Base-by-base conservation (phyloP, 2,888 invertebrate genomes). In the Zootermopsis nevadensis region DNA sequence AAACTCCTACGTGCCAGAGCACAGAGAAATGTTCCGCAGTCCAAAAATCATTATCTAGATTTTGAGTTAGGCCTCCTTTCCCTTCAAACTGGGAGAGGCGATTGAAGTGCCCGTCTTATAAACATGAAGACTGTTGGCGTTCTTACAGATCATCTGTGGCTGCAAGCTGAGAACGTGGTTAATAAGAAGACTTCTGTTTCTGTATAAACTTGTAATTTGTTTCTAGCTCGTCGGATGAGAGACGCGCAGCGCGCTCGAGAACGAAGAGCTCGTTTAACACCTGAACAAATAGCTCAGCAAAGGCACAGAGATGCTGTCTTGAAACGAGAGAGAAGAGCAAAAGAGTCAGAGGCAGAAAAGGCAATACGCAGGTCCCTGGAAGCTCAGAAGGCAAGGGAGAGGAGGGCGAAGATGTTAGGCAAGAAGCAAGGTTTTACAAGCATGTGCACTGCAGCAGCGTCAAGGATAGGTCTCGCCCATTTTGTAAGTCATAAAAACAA, bases 281-380 rank as follows among this genome's bases (percentile, higher is more conserved):
- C 69, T 31, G 69, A 69, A 69, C 69, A 69, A 22, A 69, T 69
- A 19, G 69, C 69, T 19, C 69, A 19, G 4, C 69, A 69, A 69
- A 69, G 69, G 22, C 69, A 31, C 15, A 31, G 69, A 69, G 69
- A 69, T 69, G 69, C 69, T 31, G 27, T 69, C 15, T 31, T 69
- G 33, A 69, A 69, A 69, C 69, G 69, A 33, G 31, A 33, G 33
- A 69, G 33, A 69, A 69, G 69, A 69, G 69, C 69, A 33, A 69
- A 69, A 69, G 69, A 69, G 33, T 19, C 69, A 4, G 69, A 69
- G 30, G 69, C 69, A 31, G 69, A 69, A 22, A 69, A 69, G 27
- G 69, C 69, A 69, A 69, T 69, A 27, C 69, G 69, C 31, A 69
- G 69, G 27, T 69, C 69, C 22, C 69, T 69, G 22, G 69, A 69